Percentiles rank a stretch among this genome's conserved stretches.
These are phyloP conservation scores for Prosapia bicincta DNA, from an alignment of 2,888 invertebrate genomes.

Conservation along the genomic window DNA sequence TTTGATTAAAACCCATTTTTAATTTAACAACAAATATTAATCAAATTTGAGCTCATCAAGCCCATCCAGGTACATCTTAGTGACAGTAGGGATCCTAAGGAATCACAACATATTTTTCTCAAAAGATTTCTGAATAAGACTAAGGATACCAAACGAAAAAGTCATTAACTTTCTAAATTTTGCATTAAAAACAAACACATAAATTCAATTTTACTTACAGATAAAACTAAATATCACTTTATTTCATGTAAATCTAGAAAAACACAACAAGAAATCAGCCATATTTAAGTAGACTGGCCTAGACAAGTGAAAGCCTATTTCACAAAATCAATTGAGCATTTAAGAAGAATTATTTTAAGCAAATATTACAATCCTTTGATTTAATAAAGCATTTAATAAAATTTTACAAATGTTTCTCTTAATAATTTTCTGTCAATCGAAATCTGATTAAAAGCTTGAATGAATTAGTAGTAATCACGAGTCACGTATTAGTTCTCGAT, in stretches of 20 bases:
- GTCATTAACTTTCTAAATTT: neutral
- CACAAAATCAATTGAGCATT: neutral
- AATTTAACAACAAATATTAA: neutral
- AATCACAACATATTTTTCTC: neutral
- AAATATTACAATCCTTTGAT: no score
- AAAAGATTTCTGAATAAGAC: constrained; percentile 2
- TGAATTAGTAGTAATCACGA: neutral
- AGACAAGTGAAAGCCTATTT: constrained; percentile 2
- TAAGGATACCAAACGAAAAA: neutral
- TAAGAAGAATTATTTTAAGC: no score
- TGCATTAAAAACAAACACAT: neutral
- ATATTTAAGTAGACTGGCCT: constrained; percentile 30
- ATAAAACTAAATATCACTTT: neutral
- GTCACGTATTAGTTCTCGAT: constrained; percentile 10
- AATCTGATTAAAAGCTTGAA: neutral
- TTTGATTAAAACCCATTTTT: neutral
- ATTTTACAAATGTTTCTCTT: no score
- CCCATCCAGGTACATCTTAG: neutral
- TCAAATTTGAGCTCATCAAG: neutral
- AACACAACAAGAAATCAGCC: constrained; percentile 36
- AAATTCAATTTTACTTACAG: neutral
- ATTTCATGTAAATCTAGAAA: constrained; percentile 15
- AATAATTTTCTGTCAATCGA: no score
- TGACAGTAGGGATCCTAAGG: neutral
- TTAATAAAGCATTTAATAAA: no score